Evolutionary conservation across 2,113 vertebrate genomes (phyloP).

Genomic region (Atrichornis clamosus): DNA sequence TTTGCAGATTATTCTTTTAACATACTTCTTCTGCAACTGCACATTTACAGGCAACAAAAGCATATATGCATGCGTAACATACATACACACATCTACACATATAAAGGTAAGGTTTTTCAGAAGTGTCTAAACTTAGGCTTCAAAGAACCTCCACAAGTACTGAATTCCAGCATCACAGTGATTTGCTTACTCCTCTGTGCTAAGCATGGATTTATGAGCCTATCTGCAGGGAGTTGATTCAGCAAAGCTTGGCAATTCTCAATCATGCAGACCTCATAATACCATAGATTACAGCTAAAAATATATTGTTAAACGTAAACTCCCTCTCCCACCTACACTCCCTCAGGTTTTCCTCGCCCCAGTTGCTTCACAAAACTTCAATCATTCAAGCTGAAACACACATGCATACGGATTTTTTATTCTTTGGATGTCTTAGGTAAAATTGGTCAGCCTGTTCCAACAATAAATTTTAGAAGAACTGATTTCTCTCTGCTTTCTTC

Average conservation of each 20-base stretch:
- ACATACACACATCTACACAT: neutral
- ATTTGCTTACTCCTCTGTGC: neutral
- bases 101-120: neutral
- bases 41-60: neutral
- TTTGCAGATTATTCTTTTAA: neutral
- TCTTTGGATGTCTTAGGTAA: neutral
- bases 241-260: neutral
- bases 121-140: neutral
- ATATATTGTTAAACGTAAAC: neutral
- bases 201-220: neutral
- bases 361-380: neutral
- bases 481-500: neutral
- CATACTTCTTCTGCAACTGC: rapidly evolving
- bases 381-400: neutral
- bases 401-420: neutral
- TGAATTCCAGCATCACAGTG: neutral
- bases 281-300: neutral
- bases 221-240: neutral
- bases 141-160: neutral
- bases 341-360: neutral
- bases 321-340: rapidly evolving
- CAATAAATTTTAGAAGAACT: neutral
- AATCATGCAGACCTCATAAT: neutral
- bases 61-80: neutral
- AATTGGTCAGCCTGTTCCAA: neutral